Conservation (phyloP, 2,113 vertebrate species). For the Chamaetylas fuelleborni region DNA sequence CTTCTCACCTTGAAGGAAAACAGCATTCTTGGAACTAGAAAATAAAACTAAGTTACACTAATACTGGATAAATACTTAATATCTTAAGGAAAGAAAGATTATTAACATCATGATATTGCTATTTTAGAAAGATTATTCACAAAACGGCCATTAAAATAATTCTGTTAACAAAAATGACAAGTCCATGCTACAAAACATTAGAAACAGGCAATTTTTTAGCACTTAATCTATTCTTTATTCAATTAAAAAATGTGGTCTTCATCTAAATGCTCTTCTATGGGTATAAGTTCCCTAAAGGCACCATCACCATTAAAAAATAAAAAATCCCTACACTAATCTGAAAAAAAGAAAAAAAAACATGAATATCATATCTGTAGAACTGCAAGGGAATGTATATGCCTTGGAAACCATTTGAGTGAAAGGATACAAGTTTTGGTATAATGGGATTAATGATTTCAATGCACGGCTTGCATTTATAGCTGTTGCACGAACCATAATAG, state of each 20-base stretch:
- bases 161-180: not conserved
- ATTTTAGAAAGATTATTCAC: not conserved
- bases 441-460: constrained; percentile 93
- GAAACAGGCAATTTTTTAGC: not conserved
- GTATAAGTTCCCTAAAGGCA: not conserved
- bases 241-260: not conserved
- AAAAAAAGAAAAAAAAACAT: not conserved
- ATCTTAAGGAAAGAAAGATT: not conserved
- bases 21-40: not conserved
- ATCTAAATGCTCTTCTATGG: not conserved
- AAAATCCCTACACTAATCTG: not conserved
- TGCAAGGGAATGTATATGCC: constrained; percentile 3
- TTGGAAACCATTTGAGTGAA: constrained; percentile 54
- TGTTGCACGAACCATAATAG: constrained; percentile 95
- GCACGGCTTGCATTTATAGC: constrained; percentile 98
- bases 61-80: not conserved
- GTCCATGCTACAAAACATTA: not conserved
- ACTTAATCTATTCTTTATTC: not conserved
- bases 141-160: not conserved
- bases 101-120: not conserved
- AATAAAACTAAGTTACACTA: not conserved
- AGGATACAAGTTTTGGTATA: constrained; percentile 99
- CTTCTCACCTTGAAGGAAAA: not conserved
- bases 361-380: not conserved
- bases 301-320: not conserved